Base-by-base conservation (phyloP, 30 jellyfish, hydroid and myxozoan species). In the Pseudorhiza aurosa region DNA sequence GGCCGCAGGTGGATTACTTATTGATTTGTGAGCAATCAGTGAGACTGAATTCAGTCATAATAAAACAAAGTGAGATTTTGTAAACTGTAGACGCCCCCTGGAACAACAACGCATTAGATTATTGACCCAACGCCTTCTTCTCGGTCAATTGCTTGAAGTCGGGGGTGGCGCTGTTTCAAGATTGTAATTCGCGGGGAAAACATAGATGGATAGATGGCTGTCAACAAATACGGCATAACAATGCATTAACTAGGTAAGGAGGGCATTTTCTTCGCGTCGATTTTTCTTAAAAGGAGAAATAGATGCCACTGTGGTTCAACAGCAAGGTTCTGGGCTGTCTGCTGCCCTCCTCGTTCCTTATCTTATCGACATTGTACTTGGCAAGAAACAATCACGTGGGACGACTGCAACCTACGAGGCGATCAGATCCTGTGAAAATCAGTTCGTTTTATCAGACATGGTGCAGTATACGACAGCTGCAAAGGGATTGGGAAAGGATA, bases 401-500 rank as follows among this genome's bases (percentile, higher is more conserved):
- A 18, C 26, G 65, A 30, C 5, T 51, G 4, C 63, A 51, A 35
- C 45, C 75, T 9, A 26, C 39, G 4, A 27, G 22, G 17, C 21
- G 32, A 22, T 21, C 60, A 14, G 91, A 80, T 28, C 84, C 65
- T 43, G 56, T 5, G 5, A 80, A 65, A 30, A 26, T 84, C 18
- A 45, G 47, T n/a, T 47, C 35, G 2, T 84, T 84, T 42, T 72
- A 68, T 29, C 47, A 60, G 25, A 84, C 83, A 3, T 84, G 95
- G 95, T 84, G 95, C 63, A 42, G 63, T 14, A 58, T 84, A 0
- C 59, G 88, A 36, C 45, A 64, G 19, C 49, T 31, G 17, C 36
- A 95, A n/a, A 70, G 32, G 14, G 88, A 94, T 58, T 94, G 90
- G 91, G 58, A 64, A n/a, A 33, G 49, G 31, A 51, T 94, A 1